Conservation (phyloP, 1,140 invertebrate species). For the Papilio helenus region DNA sequence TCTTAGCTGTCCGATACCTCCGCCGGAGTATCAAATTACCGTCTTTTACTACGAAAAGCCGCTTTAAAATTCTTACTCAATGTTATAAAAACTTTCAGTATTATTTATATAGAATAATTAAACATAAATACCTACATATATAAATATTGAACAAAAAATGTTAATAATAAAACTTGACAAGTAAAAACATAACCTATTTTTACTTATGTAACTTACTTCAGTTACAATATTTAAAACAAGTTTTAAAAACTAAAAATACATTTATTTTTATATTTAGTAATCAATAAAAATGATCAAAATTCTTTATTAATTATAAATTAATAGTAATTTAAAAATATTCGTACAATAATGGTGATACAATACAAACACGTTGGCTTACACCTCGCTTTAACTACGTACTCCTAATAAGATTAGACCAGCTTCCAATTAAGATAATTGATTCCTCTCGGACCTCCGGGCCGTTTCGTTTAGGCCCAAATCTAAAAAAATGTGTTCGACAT, state of each 20-base stretch:
- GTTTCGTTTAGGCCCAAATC: constrained; percentile 57
- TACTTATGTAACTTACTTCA: too few relatives aligned
- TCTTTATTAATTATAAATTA: neutral
- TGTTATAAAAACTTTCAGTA: neutral
- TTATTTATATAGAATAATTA: neutral
- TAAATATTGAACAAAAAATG: too few relatives aligned
- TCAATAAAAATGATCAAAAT: neutral
- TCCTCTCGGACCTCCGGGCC: constrained; percentile 54
- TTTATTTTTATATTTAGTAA: neutral
- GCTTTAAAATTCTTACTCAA: neutral
- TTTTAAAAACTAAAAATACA: neutral
- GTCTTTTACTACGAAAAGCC: neutral
- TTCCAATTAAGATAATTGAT: constrained; percentile 79
- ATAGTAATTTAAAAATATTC: neutral
- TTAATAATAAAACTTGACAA: too few relatives aligned
- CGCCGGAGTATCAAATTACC: constrained; percentile 4
- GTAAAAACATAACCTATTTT: too few relatives aligned
- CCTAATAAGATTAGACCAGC: constrained; percentile 69
- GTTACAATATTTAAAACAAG: too few relatives aligned
- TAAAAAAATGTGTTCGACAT: constrained; percentile 62
- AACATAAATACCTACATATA: neutral
- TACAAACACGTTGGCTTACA: constrained; percentile 57
- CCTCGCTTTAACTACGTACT: constrained; percentile 49
- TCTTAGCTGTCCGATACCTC: constrained; percentile 3
- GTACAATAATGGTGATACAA: constrained; percentile 48